Percentiles rank a stretch among this genome's conserved stretches.
phyloP scores from a whole-genome alignment of 37 sponge, comb jelly and placozoan species.

The Theonella swinhoei region DNA sequence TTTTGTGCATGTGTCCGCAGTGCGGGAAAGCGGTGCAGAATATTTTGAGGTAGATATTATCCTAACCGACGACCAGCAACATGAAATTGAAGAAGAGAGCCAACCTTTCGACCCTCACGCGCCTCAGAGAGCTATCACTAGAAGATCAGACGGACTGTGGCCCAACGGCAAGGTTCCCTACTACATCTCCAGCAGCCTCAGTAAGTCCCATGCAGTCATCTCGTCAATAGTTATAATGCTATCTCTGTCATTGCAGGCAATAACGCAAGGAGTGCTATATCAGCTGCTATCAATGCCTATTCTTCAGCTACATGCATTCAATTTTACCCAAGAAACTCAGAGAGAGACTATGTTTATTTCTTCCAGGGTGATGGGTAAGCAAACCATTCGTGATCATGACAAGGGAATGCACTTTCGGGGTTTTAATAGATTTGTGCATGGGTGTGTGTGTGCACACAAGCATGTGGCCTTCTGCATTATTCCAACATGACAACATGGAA shows the following conservation, averaged over 20 bases:
- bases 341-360: slow-evolving; percentile 67
- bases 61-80: no score
- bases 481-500: no score
- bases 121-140: slow-evolving; percentile 13
- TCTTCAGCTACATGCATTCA: slow-evolving; percentile 48
- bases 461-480: no score
- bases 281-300: slow-evolving; percentile 58
- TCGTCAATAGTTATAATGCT: background rate
- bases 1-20: no score
- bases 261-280: slow-evolving; percentile 48
- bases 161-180: slow-evolving; percentile 11
- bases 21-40: no score
- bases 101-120: no score
- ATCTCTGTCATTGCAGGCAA: slow-evolving; percentile 1
- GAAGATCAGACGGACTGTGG: background rate
- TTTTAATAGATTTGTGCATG: no score
- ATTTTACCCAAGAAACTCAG: slow-evolving; percentile 48
- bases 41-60: no score
- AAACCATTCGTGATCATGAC: background rate
- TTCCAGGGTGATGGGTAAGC: slow-evolving; percentile 67
- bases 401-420: no score
- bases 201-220: slow-evolving; percentile 8
- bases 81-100: no score
- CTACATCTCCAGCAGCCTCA: slow-evolving; percentile 1
- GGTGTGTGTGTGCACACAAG: no score